A percentile compares a stretch with the other conserved stretches of the same genome.
These are phyloP conservation scores for Lingula anatina DNA, from an alignment of 2,888 invertebrate genomes.

Conservation along the genomic window DNA sequence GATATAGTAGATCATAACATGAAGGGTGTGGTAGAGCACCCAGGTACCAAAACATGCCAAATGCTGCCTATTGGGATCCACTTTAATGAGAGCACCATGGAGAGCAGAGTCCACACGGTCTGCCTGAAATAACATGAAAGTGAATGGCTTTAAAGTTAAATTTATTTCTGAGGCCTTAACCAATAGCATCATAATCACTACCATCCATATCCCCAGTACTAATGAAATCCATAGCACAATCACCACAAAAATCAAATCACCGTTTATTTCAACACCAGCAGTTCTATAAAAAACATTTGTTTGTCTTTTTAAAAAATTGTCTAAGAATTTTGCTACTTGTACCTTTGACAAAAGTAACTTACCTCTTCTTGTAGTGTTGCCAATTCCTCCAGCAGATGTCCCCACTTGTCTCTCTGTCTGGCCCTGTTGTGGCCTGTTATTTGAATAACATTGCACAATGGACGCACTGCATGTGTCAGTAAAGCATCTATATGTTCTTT, in stretches of 20 bases:
- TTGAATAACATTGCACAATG: constrained; percentile 74
- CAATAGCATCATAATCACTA: no score
- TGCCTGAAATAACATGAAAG: constrained; percentile 61
- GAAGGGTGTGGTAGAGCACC: constrained; percentile 84
- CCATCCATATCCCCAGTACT: no score
- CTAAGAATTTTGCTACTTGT: no score
- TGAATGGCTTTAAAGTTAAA: no score
- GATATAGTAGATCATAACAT: constrained; percentile 81
- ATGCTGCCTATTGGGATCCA: constrained; percentile 67
- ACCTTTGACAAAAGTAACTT: no score
- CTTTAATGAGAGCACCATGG: constrained; percentile 65
- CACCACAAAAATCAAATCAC: no score
- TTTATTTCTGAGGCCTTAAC: no score
- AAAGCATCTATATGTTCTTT: constrained; percentile 86
- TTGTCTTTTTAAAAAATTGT: no score
- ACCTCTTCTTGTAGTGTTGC: constrained; percentile 86
- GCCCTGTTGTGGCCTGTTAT: constrained; percentile 93
- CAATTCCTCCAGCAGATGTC: constrained; percentile 83
- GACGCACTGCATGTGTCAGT: constrained; percentile 76
- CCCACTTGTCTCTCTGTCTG: constrained; percentile 88
- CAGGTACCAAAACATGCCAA: constrained; percentile 84
- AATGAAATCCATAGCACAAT: no score
- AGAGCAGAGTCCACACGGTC: constrained; percentile 83
- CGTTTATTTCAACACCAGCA: no score
- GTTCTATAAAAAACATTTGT: no score